phyloP scores from a whole-genome alignment of 2,797 vertebrate genomes.

The Liasis olivaceus region DNA sequence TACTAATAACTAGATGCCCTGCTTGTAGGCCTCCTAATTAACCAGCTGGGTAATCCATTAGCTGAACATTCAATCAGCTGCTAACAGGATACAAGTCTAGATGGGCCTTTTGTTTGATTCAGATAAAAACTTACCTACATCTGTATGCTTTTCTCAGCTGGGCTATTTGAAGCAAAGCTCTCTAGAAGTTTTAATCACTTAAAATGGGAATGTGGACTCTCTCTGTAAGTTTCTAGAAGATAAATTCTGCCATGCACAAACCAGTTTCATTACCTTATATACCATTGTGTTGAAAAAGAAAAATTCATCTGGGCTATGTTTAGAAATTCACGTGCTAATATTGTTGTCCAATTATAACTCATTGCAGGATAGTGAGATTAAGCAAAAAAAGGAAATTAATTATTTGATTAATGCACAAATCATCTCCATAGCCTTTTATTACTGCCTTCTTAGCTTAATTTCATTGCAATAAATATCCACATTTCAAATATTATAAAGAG shows the following conservation, averaged over 20 bases:
- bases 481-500: background rate
- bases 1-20: too few species aligned
- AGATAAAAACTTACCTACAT: background rate
- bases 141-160: background rate
- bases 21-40: too few species aligned
- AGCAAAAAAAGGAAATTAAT: constrained; percentile 35
- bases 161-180: background rate
- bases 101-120: background rate
- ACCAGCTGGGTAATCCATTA: too few species aligned
- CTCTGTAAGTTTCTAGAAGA: constrained; percentile 31
- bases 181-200: background rate
- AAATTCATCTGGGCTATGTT: constrained; percentile 6
- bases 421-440: constrained; percentile 9
- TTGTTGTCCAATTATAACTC: background rate
- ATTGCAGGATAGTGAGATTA: constrained; percentile 41
- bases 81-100: background rate
- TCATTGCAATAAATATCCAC: constrained; percentile 41
- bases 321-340: constrained; percentile 13
- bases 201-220: background rate
- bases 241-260: background rate
- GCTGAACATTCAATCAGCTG: too few species aligned
- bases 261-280: constrained; percentile 36
- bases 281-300: background rate
- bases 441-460: constrained; percentile 17
- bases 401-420: constrained; percentile 27